phyloP scores from a whole-genome alignment of 1,140 invertebrate genomes.

The Hyphantria cunea region DNA sequence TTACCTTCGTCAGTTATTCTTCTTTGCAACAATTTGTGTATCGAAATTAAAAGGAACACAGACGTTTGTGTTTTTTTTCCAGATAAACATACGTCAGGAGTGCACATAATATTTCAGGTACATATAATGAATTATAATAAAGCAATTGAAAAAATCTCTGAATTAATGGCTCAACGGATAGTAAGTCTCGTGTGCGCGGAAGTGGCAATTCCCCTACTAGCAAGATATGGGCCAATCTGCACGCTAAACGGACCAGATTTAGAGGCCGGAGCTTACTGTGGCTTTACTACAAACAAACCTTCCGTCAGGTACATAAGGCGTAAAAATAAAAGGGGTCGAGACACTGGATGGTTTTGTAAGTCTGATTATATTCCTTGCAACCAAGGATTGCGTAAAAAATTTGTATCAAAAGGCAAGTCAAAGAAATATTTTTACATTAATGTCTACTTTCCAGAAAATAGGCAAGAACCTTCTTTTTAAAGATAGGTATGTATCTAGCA shows the following conservation, averaged over 20 bases:
- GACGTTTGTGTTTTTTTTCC: too few relatives aligned
- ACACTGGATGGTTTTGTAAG: background rate
- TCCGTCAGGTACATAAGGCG: conserved; percentile 13
- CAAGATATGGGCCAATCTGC: conserved; percentile 11
- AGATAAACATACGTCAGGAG: too few relatives aligned
- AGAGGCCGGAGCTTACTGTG: background rate
- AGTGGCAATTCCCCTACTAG: conserved; percentile 19
- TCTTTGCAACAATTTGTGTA: too few relatives aligned
- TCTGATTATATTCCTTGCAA: too few relatives aligned
- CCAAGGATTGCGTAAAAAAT: too few relatives aligned
- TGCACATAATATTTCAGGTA: background rate
- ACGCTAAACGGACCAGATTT: conserved; percentile 27
- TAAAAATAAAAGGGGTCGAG: background rate
- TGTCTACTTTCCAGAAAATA: too few relatives aligned
- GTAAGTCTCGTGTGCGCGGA: conserved; percentile 11
- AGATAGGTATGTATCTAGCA: too few relatives aligned
- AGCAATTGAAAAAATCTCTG: background rate
- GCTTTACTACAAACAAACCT: background rate
- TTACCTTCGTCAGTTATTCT: too few relatives aligned
- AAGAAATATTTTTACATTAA: too few relatives aligned
- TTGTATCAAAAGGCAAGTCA: too few relatives aligned
- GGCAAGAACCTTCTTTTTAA: too few relatives aligned
- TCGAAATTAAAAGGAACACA: too few relatives aligned
- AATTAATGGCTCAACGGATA: background rate
- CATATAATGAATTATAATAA: background rate